phyloP scores from a whole-genome alignment of 30 jellyfish, hydroid and myxozoan genomes.

The Hydra vulgaris region DNA sequence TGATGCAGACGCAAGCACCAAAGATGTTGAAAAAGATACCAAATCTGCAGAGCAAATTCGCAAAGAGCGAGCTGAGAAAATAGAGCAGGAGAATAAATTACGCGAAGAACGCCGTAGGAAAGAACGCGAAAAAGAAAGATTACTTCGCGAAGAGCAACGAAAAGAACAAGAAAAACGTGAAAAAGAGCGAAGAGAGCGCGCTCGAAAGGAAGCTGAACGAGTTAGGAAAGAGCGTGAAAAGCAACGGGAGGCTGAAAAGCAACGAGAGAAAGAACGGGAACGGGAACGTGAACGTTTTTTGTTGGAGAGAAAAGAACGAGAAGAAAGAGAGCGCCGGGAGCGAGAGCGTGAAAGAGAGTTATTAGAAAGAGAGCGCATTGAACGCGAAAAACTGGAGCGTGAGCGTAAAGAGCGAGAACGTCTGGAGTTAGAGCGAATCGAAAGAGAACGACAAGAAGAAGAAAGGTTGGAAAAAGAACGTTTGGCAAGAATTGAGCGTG shows the following conservation, averaged over 20 bases:
- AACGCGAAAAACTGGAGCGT: slow-evolving; percentile 61
- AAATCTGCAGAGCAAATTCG: slow-evolving; percentile 32
- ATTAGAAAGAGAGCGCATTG: slow-evolving; percentile 68
- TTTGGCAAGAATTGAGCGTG: slow-evolving; percentile 53
- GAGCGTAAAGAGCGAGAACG: slow-evolving; percentile 85
- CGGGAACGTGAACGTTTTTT: slow-evolving; percentile 69
- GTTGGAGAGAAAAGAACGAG: slow-evolving; percentile 62
- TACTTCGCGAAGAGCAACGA: slow-evolving; percentile 71
- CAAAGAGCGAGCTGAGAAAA: slow-evolving; percentile 51
- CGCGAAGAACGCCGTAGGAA: slow-evolving; percentile 65
- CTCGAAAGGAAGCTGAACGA: slow-evolving; percentile 81
- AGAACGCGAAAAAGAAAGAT: slow-evolving; percentile 75
- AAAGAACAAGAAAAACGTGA: slow-evolving; percentile 77
- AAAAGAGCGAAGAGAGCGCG: slow-evolving; percentile 82
- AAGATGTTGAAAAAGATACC: not conserved
- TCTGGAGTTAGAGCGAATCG: slow-evolving; percentile 60
- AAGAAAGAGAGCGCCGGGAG: slow-evolving; percentile 66
- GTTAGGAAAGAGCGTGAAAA: slow-evolving; percentile 61
- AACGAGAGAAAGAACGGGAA: slow-evolving; percentile 62
- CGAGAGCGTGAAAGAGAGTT: slow-evolving; percentile 73
- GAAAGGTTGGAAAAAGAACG: slow-evolving; percentile 81
- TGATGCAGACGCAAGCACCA: slow-evolving; percentile 4
- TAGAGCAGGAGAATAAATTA: slow-evolving; percentile 39
- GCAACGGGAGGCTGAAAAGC: slow-evolving; percentile 67
- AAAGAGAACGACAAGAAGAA: slow-evolving; percentile 74